Evolutionary conservation across 2,113 vertebrate species (phyloP).

Genomic region (Phalacrocorax brasilianus): DNA sequence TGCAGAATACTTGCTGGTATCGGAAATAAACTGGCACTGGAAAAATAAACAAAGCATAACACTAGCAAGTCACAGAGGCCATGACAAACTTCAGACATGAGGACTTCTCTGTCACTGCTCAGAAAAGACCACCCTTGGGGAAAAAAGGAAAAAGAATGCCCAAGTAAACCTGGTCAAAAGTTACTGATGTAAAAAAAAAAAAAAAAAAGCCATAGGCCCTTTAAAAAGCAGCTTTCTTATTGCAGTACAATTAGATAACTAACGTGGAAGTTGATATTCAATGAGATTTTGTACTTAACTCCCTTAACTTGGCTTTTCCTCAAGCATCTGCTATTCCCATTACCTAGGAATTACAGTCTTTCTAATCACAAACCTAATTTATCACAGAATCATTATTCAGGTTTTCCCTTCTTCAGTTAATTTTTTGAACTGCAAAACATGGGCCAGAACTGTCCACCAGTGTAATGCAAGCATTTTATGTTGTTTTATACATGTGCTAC

Average conservation of each 20-base stretch:
- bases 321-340: not conserved
- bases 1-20: not conserved
- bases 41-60: not conserved
- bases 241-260: constrained; percentile 15
- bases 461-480: not conserved
- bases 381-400: not conserved
- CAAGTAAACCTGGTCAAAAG: not conserved
- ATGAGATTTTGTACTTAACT: constrained; percentile 5
- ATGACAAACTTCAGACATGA: not conserved
- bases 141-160: not conserved
- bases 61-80: not conserved
- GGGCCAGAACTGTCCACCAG: not conserved
- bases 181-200: not conserved
- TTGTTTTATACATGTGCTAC: not conserved
- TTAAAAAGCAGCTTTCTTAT: constrained; percentile 9
- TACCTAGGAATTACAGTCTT: not conserved
- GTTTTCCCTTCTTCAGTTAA: not conserved
- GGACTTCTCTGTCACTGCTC: not conserved
- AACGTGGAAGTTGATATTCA: not conserved
- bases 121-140: not conserved
- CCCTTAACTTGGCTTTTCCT: not conserved
- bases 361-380: not conserved
- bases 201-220: not conserved
- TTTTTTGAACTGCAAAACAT: not conserved
- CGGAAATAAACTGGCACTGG: not conserved